Conservation (phyloP, 2,888 invertebrate species). For the Polia nebulosa region DNA sequence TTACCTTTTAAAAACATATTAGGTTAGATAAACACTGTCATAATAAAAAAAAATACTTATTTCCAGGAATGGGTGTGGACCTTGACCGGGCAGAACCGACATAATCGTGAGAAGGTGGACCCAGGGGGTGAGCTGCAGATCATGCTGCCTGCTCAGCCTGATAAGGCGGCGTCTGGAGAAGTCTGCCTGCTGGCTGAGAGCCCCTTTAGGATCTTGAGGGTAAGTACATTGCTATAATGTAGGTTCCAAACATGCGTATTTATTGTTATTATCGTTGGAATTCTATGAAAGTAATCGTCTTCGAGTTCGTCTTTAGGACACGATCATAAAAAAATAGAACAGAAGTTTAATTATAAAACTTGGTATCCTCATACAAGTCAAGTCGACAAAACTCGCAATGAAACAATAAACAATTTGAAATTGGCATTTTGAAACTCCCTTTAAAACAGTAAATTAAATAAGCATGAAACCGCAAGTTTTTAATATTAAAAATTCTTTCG, state of each 20-base stretch:
- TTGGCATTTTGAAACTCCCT: conserved; percentile 13
- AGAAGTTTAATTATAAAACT: background rate
- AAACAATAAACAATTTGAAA: conserved; percentile 37
- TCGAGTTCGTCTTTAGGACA: too few species aligned
- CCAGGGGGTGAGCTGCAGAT: conserved; percentile 89
- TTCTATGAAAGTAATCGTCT: too few species aligned
- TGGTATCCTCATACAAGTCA: background rate
- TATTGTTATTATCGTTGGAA: too few species aligned
- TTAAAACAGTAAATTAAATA: conserved; percentile 13
- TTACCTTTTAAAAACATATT: too few species aligned
- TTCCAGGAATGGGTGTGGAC: conserved; percentile 87
- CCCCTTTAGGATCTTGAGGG: conserved; percentile 93
- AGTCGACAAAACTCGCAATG: conserved; percentile 10
- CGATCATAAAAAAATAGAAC: background rate
- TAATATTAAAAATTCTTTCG: conserved; percentile 23
- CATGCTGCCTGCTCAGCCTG: conserved; percentile 87
- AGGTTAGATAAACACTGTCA: background rate
- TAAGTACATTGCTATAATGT: conserved; percentile 78
- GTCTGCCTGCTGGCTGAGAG: conserved; percentile 95
- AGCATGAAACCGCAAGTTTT: conserved; percentile 20
- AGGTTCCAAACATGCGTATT: too few species aligned
- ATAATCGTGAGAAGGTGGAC: conserved; percentile 74
- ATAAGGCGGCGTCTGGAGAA: conserved; percentile 83
- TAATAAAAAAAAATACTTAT: background rate
- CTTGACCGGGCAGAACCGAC: conserved; percentile 75